Evolutionary conservation across 2,888 invertebrate genomes (phyloP).

Genomic region (Sphaerophoria rueppellii): DNA sequence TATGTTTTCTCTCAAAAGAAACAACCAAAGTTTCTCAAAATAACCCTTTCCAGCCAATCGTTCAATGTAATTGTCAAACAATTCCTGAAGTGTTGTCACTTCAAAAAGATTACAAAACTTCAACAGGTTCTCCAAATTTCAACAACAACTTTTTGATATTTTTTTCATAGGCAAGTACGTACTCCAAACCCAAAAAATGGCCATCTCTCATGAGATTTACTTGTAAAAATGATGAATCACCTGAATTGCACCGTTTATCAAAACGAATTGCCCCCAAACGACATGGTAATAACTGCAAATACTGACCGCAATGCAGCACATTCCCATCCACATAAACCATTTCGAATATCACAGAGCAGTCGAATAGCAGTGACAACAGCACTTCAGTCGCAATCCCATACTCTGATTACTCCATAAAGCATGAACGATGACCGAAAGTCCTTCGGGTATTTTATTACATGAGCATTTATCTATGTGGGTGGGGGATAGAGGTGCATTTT

Average conservation of each 20-base stretch:
- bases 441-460: constrained; percentile 48
- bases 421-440: constrained; percentile 38
- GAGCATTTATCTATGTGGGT: constrained; percentile 8
- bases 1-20: too few species aligned
- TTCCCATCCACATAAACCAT: background rate
- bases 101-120: constrained; percentile 11
- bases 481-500: constrained; percentile 62
- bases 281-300: constrained; percentile 72
- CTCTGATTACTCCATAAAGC: constrained; percentile 6
- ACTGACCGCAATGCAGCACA: constrained; percentile 74
- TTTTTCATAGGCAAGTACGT: background rate
- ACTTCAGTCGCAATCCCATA: constrained; percentile 51
- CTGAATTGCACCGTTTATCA: constrained; percentile 78
- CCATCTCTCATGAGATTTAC: constrained; percentile 63
- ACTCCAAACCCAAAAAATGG: background rate
- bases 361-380: constrained; percentile 32
- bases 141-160: constrained; percentile 26
- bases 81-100: constrained; percentile 19
- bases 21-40: background rate
- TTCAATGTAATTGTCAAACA: constrained; percentile 31
- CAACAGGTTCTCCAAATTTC: background rate
- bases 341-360: constrained; percentile 9
- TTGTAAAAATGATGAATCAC: constrained; percentile 71
- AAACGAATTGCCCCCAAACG: constrained; percentile 63
- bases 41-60: constrained; percentile 18